Base-by-base conservation (phyloP, 2,113 vertebrate species). In the Petrocephalus zakoni region DNA sequence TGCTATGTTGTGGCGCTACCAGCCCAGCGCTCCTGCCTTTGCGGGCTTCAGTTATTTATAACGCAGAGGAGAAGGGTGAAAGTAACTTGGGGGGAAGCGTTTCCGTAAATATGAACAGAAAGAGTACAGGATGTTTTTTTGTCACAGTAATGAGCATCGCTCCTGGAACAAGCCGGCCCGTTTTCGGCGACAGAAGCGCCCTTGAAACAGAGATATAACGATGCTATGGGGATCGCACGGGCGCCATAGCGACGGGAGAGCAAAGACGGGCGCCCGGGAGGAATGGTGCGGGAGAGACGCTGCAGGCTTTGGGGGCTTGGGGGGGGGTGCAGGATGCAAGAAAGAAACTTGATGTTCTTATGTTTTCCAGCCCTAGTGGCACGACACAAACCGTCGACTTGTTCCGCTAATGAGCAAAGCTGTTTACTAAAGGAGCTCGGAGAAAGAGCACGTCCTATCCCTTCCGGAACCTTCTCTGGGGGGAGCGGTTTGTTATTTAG, bases 381-480 rank as follows among this genome's bases (percentile, higher is more conserved):
- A 21, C 10, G 46, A 78, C 25, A 68, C 25, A 47, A 88, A 82
- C 13, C 72, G 21, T 37, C 29, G 9, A 22, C 68, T 42, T 52
- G 29, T 78, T 46, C 56, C 68, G 21, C 52, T 88, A 88, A 88
- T 88, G 68, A 88, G 47, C 29, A 53, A 55, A 53, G 37, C 87
- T 53, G 86, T 64, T 58, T 68, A 87, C 55, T 21, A 34, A 53
- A 19, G 47, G 52, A 52, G 51, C 49, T 52, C 8, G 11, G 6
- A 42, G 52, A 88, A 47, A 17, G 52, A 19, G 13, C 53, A 78
- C 6, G 72, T 78, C 51, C 29, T 42, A 29, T 17, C 46, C 29
- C 34, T 37, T 81, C 22, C 0, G 25, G 29, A 37, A 34, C 47
- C 29, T 55, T 46, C 29, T 25, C 68, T 37, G 4, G 68, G 37